Evolutionary conservation across 1,140 invertebrate genomes (phyloP), one percentile per base, ranked within the genome.

Genomic region (Psilanteris sp.): DNA sequence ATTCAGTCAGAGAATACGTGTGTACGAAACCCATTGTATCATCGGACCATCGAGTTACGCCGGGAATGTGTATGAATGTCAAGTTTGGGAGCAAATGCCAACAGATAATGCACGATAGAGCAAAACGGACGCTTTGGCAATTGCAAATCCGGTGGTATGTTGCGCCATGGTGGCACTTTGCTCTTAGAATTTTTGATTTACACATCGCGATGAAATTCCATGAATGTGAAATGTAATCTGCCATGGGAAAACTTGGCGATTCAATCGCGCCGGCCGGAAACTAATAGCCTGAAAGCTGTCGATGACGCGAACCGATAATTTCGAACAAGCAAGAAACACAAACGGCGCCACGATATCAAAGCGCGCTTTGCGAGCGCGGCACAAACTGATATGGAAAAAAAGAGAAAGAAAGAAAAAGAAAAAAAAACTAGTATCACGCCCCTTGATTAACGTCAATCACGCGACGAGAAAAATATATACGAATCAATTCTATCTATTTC

Each of bases 161-260:
- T 0, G 34, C 31, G 39, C 44, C 31, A 8, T 37, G 29, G 37
- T 20, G 43, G 5, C 43, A 50, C 41, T 57, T 32, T 18, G 36
- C 37, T 44, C 52, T 66, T 61, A 46, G 55, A 59, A 67, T 61
- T 61, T 74, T 74, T 67, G 71, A 62, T 74, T 67, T 67, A 74
- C 62, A 41, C 62, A 36, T 34, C 13, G 24, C 48, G 57, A 64
- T 66, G 62, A 75, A 75, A 68, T 68, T 75, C 55, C 48, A 75
- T 68, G 55, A 61, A 75, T 70, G 50, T 44, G 72, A 76, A 76
- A 70, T 68, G 64, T 64, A 76, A 76, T 76, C 57, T 24, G 26
- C 29, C 8, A 8, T 20, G 50, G 29, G 14, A 52, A 64, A 76
- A 64, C 32, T 64, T 64, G 57, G 26, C 24, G 50, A 76, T 76